Evolutionary conservation across 2,888 invertebrate genomes (phyloP).

Genomic region (Zhengitettix transpicula): DNA sequence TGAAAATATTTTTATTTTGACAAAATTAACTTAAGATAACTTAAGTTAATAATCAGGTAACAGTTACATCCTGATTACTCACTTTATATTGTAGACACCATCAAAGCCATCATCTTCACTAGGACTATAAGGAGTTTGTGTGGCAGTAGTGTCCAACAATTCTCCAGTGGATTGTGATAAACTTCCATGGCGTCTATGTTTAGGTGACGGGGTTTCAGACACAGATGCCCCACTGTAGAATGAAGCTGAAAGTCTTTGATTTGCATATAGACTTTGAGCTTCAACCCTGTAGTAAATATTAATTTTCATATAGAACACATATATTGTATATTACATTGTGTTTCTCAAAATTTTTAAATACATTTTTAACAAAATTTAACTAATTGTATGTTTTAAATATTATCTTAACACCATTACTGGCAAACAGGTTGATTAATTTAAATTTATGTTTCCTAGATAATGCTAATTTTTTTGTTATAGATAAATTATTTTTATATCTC

Average conservation of each 20-base stretch:
- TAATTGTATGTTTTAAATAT: no score
- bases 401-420: no score
- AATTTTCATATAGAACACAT: no score
- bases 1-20: not conserved
- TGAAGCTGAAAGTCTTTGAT: conserved; percentile 34
- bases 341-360: no score
- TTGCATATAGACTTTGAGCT: conserved; percentile 33
- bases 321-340: no score
- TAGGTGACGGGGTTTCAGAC: conserved; percentile 19
- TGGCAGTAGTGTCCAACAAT: conserved; percentile 19
- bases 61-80: conserved; percentile 15
- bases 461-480: no score
- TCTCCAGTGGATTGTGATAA: conserved; percentile 18
- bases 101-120: conserved; percentile 14
- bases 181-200: conserved; percentile 16
- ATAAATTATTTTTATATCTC: no score
- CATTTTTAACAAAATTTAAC: no score
- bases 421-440: no score
- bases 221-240: conserved; percentile 18
- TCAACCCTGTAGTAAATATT: conserved; percentile 28
- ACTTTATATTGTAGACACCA: conserved; percentile 18
- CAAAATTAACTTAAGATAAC: not conserved
- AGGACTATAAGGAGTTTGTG: conserved; percentile 27
- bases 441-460: no score
- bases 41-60: not conserved